phyloP scores from a whole-genome alignment of 1,140 invertebrate genomes.

The Muscidifurax raptorellus region DNA sequence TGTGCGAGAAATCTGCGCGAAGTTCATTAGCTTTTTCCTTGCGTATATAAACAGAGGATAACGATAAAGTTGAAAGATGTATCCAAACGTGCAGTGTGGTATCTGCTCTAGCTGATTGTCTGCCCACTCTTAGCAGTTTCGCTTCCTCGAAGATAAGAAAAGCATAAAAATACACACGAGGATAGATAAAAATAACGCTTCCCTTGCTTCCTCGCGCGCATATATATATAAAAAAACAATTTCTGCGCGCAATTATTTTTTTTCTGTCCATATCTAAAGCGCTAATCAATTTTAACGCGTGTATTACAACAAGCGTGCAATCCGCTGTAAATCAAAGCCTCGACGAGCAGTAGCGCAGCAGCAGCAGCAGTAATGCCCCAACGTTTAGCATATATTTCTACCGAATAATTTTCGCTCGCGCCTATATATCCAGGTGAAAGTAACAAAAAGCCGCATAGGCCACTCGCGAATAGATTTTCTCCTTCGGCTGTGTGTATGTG shows the following conservation, averaged over 20 bases:
- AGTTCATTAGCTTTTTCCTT: too few relatives aligned
- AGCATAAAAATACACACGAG: not conserved
- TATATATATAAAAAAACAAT: not conserved
- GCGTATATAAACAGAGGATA: not conserved
- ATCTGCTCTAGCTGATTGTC: not conserved
- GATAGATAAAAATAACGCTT: not conserved
- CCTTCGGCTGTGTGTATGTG: not conserved
- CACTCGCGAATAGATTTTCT: not conserved
- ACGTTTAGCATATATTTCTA: not conserved
- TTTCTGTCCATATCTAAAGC: too few relatives aligned
- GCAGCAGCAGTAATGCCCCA: not conserved
- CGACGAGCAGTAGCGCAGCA: not conserved
- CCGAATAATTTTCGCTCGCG: not conserved
- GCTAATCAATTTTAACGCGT: too few relatives aligned
- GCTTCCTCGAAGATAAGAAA: not conserved
- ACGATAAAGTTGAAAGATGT: not conserved
- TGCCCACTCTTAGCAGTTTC: not conserved
- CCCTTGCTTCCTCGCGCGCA: not conserved
- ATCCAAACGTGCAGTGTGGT: not conserved
- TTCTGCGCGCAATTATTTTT: not conserved
- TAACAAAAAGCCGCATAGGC: not conserved
- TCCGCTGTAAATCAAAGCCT: not conserved
- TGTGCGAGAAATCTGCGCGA: too few relatives aligned
- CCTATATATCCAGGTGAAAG: not conserved
- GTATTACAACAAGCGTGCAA: not conserved